Evolutionary conservation across 2,113 vertebrate genomes (phyloP), one percentile per base, ranked within the genome.

Genomic region (Scatophagus argus): DNA sequence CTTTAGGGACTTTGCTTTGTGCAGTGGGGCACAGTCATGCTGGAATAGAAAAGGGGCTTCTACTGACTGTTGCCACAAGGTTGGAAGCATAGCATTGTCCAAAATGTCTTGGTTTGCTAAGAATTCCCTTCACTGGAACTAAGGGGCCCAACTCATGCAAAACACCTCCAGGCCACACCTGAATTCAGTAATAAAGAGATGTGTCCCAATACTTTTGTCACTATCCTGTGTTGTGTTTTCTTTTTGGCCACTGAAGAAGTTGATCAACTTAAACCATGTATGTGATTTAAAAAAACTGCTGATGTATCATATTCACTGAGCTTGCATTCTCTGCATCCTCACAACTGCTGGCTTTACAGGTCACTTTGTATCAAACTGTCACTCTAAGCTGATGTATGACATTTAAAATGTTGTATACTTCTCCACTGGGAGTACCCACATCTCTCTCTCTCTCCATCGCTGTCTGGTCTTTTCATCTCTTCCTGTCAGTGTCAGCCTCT

Each of bases 371-470:
- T 84, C 29, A 21, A 31, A 39, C 25, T 70, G 76, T 81, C 49
- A 36, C 31, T 60, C 36, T 34, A 43, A 74, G 60, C 25, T 56
- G 78, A 56, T 76, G 67, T 54, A 58, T 55, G 75, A 61, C 61
- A 62, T 80, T 84, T 56, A 19, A 70, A 74, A 79, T 61, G 67
- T 52, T 64, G 56, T 44, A 31, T 43, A 46, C 66, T 68, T 61
- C 6, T 79, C 75, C 65, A 34, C 38, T 29, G 66, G 71, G 86
- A 83, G 51, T 74, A 63, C 70, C 71, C 70, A 63, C 27, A 17
- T 61, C 29, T 66, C n/a, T 54, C 62, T 27, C 52, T 51, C 39
- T 58, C 52, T 61, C 55, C 47, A n/a, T n/a, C n/a, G n/a, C 7
- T 62, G 34, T 39, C 51, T 61, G 11, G 27, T 17, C 55, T 75